Evolutionary conservation across 2,797 vertebrate genomes (phyloP).

Genomic region (Poliocrania exsul): DNA sequence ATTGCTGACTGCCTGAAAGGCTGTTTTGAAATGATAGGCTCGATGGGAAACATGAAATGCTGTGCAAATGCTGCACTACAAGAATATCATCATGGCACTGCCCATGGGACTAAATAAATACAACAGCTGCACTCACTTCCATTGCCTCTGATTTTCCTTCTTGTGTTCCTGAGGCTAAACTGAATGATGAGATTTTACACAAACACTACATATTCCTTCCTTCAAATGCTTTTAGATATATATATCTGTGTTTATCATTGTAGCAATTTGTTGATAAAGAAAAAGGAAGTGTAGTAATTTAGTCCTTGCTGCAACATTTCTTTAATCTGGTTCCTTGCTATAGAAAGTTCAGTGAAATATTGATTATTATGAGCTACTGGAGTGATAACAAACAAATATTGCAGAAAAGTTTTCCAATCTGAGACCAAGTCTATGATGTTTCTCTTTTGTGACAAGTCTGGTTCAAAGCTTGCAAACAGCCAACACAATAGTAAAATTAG

Average conservation of each 20-base stretch:
- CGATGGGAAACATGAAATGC: neutral
- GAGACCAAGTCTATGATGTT: neutral
- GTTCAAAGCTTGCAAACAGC: conserved; percentile 37
- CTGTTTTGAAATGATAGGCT: neutral
- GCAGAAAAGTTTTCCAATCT: conserved; percentile 45
- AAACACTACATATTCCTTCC: neutral
- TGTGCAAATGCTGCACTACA: neutral
- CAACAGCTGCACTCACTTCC: neutral
- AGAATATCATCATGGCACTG: neutral
- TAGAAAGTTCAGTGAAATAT: conserved; percentile 47
- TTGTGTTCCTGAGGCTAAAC: neutral
- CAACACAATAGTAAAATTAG: conserved; percentile 11
- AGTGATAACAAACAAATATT: conserved; percentile 27
- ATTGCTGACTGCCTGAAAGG: neutral
- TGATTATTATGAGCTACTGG: conserved; percentile 37
- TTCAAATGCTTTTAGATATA: conserved; percentile 24
- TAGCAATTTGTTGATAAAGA: neutral
- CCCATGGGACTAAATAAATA: neutral
- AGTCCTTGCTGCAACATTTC: conserved; percentile 35
- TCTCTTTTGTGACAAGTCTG: conserved; percentile 5
- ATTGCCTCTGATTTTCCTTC: neutral
- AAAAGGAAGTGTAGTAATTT: conserved; percentile 2
- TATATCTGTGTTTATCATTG: neutral
- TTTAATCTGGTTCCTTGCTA: conserved; percentile 46
- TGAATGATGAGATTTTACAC: neutral